Base-by-base conservation (phyloP, 2,888 invertebrate genomes). In the Noctua comes region DNA sequence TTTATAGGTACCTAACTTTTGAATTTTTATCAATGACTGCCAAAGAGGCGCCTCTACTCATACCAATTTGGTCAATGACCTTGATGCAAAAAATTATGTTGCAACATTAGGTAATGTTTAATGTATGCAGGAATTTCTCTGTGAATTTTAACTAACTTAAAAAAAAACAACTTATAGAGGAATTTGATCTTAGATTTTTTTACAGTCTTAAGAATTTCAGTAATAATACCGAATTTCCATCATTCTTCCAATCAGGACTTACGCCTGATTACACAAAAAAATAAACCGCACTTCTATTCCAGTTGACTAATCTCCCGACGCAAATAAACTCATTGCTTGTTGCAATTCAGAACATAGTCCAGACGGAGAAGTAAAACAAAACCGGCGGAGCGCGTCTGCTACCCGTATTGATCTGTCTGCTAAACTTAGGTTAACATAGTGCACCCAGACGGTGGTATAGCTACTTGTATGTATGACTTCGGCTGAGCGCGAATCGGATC, bases 351-450 rank as follows among this genome's bases (percentile, higher is more conserved):
- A 84, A 79, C 73, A 73, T 76, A 81, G 70, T 65, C 79, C 86
- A 88, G 88, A 88, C 88, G 59, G 76, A 84, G 86, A 86, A 83
- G 79, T 83, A 86, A 87, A 88, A 88, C 83, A 88, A 88, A 88
- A 88, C 87, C 59, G 79, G 64, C 51, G 74, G 76, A 83, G 83
- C 78, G 84, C 83, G 88, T 85, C 88, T 86, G 81, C 86, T 88
- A 80, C 85, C 74, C 83, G 88, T 88, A 88, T 88, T 87, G 88
- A 88, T 88, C 88, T 74, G 88, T 88, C 88, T 84, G 86, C 85
- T 83, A 81, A 84, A 78, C 77, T 86, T 80, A 78, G 81, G 84
- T 76, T 83, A 81, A 81, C 86, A 84, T 83, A 83, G 79, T 73
- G 87, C 88, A 83, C 79, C 79, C 88, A 88, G 86, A 87, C 87